phyloP scores from a whole-genome alignment of 37 sponge, comb jelly and placozoan genomes.

The Spongia lamella region DNA sequence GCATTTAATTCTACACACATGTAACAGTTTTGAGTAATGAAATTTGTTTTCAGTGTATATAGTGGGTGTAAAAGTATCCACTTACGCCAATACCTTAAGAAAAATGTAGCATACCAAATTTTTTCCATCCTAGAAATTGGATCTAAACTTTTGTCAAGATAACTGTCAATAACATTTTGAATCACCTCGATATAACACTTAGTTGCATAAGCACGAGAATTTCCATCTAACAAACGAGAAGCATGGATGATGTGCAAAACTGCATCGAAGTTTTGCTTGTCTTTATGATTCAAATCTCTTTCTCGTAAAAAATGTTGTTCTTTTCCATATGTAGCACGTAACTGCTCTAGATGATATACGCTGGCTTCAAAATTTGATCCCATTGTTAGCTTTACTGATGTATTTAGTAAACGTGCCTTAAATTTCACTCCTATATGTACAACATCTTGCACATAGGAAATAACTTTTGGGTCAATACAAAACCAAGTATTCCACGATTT shows the following conservation, averaged over 20 bases:
- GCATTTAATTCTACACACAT: too few species aligned
- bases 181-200: constrained; percentile 1
- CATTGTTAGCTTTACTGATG: constrained; percentile 21
- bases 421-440: constrained; percentile 42
- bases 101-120: too few species aligned
- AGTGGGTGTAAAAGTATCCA: constrained; percentile 3
- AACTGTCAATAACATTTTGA: constrained; percentile 9
- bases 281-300: constrained; percentile 35
- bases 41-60: constrained; percentile 8
- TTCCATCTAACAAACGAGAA: background rate
- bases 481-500: constrained; percentile 14
- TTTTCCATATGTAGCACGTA: background rate
- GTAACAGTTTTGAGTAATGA: constrained; percentile 4
- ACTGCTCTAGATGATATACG: background rate
- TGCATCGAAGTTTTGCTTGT: constrained; percentile 31
- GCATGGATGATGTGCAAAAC: background rate
- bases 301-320: constrained; percentile 19
- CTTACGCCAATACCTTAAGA: constrained; percentile 25
- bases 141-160: constrained; percentile 4
- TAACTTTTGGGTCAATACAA: background rate
- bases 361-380: constrained; percentile 22
- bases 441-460: constrained; percentile 16
- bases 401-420: constrained; percentile 20
- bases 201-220: constrained; percentile 23
- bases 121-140: background rate